These are phyloP conservation scores for Oenanthe oenanthe DNA, from an alignment of 2,113 vertebrate genomes.

Conservation along the genomic window DNA sequence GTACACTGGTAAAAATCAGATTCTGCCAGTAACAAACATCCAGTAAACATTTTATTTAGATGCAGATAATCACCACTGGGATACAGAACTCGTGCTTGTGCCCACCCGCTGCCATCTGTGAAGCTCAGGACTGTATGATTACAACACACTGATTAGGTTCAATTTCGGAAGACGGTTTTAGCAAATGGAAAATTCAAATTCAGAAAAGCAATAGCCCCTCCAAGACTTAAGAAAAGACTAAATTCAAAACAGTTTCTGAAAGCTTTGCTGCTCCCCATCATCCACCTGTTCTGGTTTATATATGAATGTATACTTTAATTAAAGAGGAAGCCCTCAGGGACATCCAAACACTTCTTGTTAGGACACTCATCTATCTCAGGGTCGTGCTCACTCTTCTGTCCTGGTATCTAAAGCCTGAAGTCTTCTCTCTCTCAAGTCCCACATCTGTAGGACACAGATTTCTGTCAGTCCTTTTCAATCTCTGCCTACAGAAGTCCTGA, in stretches of 20 bases:
- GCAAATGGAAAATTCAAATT: constrained; percentile 8
- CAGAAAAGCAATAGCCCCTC: neutral
- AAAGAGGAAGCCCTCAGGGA: neutral
- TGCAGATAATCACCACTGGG: constrained; percentile 43
- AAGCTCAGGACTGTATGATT: neutral
- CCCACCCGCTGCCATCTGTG: neutral
- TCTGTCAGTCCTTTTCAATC: neutral
- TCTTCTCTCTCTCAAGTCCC: neutral
- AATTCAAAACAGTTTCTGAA: neutral
- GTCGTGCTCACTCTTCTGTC: neutral
- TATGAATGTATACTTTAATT: neutral
- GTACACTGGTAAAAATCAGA: constrained; percentile 40
- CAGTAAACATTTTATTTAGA: constrained; percentile 65
- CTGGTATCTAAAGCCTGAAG: neutral
- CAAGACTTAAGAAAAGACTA: neutral
- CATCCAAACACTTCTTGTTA: neutral
- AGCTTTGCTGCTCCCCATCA: neutral
- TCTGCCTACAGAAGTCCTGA: neutral
- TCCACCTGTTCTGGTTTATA: neutral
- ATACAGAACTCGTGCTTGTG: constrained; percentile 33
- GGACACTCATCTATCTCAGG: neutral
- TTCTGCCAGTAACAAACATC: constrained; percentile 52
- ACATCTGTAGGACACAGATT: neutral
- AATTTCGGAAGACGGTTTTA: neutral
- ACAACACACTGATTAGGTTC: neutral